Conservation (phyloP, 2,113 vertebrate genomes). For the Megaceryle torquata region DNA sequence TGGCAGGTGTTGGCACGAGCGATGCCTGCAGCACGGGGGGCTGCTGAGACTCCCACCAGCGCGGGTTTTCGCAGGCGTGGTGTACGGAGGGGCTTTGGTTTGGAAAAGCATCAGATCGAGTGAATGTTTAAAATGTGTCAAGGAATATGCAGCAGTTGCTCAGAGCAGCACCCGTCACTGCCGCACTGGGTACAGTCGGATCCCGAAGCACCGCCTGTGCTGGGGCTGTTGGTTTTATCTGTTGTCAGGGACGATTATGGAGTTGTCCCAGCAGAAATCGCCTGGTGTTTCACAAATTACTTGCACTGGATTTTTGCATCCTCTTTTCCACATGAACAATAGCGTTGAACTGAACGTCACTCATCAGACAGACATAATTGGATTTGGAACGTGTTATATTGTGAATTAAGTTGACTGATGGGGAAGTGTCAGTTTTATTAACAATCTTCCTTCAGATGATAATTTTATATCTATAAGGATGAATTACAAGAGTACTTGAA, state of each 20-base stretch:
- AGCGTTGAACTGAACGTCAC: not conserved
- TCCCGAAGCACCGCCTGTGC: not conserved
- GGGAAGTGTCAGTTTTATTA: constrained; percentile 65
- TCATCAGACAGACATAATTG: constrained; percentile 57
- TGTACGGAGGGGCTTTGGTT: not conserved
- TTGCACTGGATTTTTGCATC: not conserved
- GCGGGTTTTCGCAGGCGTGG: rapidly evolving
- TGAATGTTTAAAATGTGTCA: rapidly evolving
- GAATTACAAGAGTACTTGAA: constrained; percentile 56
- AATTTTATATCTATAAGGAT: constrained; percentile 51
- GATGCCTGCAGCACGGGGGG: not conserved
- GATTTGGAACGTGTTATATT: constrained; percentile 50
- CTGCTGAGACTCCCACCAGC: not conserved
- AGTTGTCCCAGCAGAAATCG: not conserved
- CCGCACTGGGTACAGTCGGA: not conserved
- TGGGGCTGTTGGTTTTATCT: not conserved
- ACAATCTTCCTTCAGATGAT: constrained; percentile 58
- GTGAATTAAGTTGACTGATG: constrained; percentile 71
- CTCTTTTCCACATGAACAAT: constrained; percentile 27
- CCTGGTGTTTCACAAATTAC: not conserved
- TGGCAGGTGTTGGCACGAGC: rapidly evolving
- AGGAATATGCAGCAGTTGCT: rapidly evolving
- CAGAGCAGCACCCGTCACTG: not conserved
- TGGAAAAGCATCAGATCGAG: not conserved
- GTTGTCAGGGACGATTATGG: rapidly evolving